Evolutionary conservation across 2,113 vertebrate species (phyloP), one percentile per base, ranked within the genome.

Genomic region (Anser brachyrhynchus): DNA sequence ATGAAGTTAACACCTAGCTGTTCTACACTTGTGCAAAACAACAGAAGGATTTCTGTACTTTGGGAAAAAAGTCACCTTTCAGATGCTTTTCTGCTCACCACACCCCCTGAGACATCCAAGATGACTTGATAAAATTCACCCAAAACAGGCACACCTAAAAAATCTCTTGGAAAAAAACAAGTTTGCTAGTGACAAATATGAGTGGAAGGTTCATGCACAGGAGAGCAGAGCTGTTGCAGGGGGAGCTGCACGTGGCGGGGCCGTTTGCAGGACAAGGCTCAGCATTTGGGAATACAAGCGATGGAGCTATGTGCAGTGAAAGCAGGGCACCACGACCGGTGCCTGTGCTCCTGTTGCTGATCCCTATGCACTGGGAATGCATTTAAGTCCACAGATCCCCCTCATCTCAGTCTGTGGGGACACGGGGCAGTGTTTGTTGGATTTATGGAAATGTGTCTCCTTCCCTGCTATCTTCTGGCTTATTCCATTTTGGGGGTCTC

Each of bases 211-310:
- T 37, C 22, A 25, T 13, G 29, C 21, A 43, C 11, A 20, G 37
- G 23, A 54, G 7, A 72, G n/a, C 33, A 46, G 13, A 46, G 59
- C 19, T 18, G 18, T n/a, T 49, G 19, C 19, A 35, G 14, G 8
- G 19, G 18, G 35, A 37, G 39, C 69, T 80, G 46, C 9, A 2
- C 15, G 5, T 9, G 21, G 28, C 0, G 0, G 43, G 31, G 25
- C 8, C 1, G 1, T 52, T 52, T 59, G 39, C 57, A 61, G 44
- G 10, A 46, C 2, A 11, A 9, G 20, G 7, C 7, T 59, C 25
- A 37, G 25, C 4, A 2, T 55, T 55, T 46, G n/a, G 46, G 55
- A 73, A 31, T 11, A 18, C 21, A 69, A 16, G 39, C 55, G 35
- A 44, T 31, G 14, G 44, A 23, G 18, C 6, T 28, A 35, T 2